A percentile compares a stretch with the other conserved stretches of the same genome.
Conservation (phyloP, 2,113 vertebrate genomes). For the Oryzias celebensis region DNA sequence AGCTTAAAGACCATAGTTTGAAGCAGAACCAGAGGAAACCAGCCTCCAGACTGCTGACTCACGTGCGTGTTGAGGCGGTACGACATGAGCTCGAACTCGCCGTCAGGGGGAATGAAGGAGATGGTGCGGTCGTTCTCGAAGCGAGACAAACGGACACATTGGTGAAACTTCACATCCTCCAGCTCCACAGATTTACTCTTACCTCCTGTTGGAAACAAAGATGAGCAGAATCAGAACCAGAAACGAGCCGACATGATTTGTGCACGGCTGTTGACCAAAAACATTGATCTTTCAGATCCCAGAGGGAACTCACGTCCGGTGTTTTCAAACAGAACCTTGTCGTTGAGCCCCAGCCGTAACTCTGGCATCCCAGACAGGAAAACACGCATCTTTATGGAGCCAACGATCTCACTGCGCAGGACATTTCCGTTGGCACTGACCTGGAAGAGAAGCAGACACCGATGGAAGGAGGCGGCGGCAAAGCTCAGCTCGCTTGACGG, state of each 20-base stretch:
- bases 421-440: slow-evolving; percentile 97
- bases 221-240: background rate
- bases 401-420: slow-evolving; percentile 94
- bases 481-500: background rate
- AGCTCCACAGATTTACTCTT: slow-evolving; percentile 90
- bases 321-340: slow-evolving; percentile 98
- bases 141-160: slow-evolving; percentile 88
- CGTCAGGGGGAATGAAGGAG: slow-evolving; percentile 88
- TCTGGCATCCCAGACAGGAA: slow-evolving; percentile 98
- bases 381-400: slow-evolving; percentile 98
- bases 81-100: slow-evolving; percentile 91
- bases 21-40: too few species aligned
- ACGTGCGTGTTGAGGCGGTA: slow-evolving; percentile 89
- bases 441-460: slow-evolving; percentile 61
- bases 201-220: slow-evolving; percentile 73
- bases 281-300: background rate
- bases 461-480: too few species aligned
- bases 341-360: slow-evolving; percentile 91
- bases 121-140: slow-evolving; percentile 90
- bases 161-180: slow-evolving; percentile 90
- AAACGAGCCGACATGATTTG: background rate
- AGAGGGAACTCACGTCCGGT: slow-evolving; percentile 92
- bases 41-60: slow-evolving; percentile 46
- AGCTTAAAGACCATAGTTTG: too few species aligned
- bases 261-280: too few species aligned